Percentiles rank a stretch among this genome's conserved stretches.
These are phyloP conservation scores for Syngnathus rostellatus DNA, from an alignment of 2,797 vertebrate species.

Conservation along the genomic window DNA sequence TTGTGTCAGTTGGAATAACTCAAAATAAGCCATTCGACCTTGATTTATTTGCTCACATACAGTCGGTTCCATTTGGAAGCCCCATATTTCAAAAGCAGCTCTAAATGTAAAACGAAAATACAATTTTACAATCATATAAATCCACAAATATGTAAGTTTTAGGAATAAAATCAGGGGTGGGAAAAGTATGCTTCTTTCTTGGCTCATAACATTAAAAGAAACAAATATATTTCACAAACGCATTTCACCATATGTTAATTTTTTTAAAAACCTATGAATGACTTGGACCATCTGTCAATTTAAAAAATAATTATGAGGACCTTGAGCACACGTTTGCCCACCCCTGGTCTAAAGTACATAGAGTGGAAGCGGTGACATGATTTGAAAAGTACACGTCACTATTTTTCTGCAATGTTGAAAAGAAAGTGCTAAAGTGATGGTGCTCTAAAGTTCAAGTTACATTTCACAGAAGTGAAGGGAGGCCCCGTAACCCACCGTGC, in stretches of 20 bases:
- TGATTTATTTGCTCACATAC: neutral
- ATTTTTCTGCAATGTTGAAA: neutral
- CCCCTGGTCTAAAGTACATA: neutral
- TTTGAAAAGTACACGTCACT: neutral
- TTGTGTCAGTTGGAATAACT: neutral
- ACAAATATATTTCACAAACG: neutral
- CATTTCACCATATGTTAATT: neutral
- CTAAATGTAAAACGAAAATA: neutral
- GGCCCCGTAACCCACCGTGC: slow-evolving; percentile 31
- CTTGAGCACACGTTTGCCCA: neutral
- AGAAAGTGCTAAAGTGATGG: slow-evolving; percentile 29
- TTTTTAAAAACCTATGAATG: neutral
- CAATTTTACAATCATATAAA: neutral
- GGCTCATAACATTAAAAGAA: neutral
- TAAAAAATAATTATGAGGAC: neutral
- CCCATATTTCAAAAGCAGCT: neutral
- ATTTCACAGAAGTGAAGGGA: slow-evolving; percentile 42
- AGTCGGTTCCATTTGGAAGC: neutral
- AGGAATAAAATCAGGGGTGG: neutral
- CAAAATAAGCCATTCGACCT: neutral
- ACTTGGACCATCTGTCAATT: neutral
- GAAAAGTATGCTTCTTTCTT: neutral
- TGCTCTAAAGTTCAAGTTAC: slow-evolving; percentile 51
- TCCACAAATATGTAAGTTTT: neutral
- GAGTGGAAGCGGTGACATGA: neutral